Evolutionary conservation across 2,113 vertebrate species (phyloP), one percentile per base, ranked within the genome.

Genomic region (Megaceryle torquata): DNA sequence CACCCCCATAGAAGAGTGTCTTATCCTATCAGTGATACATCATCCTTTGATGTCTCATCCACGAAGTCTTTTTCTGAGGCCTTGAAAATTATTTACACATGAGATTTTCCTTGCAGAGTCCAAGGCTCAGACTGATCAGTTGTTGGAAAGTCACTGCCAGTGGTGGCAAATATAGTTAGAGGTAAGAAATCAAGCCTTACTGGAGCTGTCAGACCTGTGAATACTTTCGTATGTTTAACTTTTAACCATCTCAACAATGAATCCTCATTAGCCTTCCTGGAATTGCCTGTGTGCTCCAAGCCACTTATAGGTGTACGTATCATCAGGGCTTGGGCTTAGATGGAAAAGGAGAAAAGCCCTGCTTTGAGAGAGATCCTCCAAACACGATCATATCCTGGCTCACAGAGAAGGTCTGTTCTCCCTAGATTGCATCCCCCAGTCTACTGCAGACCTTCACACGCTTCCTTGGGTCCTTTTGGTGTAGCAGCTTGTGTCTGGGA

Each of bases 241-340:
- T 87, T 29, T 15, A 33, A 44, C 57, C 31, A 1, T 39, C 26
- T 53, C 56, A 78, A 37, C 26, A 19, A 25, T 35, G 37, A 71
- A 10, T 35, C 29, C 37, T 79, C 18, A 6, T 37, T 60, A 35
- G 20, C 17, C 54, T 60, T 43, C 69, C n/a, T 54, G n/a, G 54
- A 77, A 14, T 5, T 4, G 0, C 22, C 46, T 43, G 21, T 2
- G 0, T 63, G 35, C 21, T 61, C 15, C 28, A 68, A 50, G 46
- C 17, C 20, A 41, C 7, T 26, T 54, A 13, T 2, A 41, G 20
- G 2, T 54, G 60, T 44, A 4, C 0, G 0, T 2, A 0, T 44
- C 33, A 82, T 54, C 35, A 56, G 83, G 31, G 26, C 48, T 31
- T 70, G 68, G 43, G 46, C 31, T 61, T 22, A n/a, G 14, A 44